Conservation (phyloP, 2,797 vertebrate species). For the Sebastes wilsoni region DNA sequence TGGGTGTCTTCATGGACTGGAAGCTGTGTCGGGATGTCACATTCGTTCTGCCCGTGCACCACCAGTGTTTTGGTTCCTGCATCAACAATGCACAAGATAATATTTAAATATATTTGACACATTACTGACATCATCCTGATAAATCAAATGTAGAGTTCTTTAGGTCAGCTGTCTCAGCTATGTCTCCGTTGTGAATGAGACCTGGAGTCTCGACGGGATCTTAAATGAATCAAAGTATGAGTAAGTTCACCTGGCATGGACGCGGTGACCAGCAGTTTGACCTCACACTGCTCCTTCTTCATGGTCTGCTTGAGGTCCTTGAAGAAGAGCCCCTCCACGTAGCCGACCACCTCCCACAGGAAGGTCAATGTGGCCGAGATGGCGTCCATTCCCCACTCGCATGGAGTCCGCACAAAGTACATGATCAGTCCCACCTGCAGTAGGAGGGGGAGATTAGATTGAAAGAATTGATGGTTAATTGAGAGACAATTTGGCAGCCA, state of each 20-base stretch:
- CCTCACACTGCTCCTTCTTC: constrained; percentile 99
- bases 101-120: not conserved
- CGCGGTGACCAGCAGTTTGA: constrained; percentile 96
- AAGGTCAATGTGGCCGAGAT: constrained; percentile 98
- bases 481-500: too few relatives aligned
- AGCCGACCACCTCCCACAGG: constrained; percentile 98
- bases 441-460: rapidly evolving
- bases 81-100: not conserved
- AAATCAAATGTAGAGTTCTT: not conserved
- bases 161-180: not conserved
- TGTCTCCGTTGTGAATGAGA: not conserved
- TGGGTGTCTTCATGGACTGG: constrained; percentile 99
- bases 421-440: constrained; percentile 96
- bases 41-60: constrained; percentile 98
- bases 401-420: constrained; percentile 98
- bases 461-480: not conserved
- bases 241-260: constrained; percentile 93
- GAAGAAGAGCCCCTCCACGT: constrained; percentile 98
- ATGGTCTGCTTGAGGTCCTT: constrained; percentile 99
- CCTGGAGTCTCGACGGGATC: not conserved
- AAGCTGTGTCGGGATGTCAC: constrained; percentile 98
- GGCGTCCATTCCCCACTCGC: constrained; percentile 99
- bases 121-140: not conserved
- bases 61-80: constrained; percentile 97
- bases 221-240: not conserved